phyloP scores from a whole-genome alignment of 2,888 invertebrate genomes.

The Lepas anatifera region DNA sequence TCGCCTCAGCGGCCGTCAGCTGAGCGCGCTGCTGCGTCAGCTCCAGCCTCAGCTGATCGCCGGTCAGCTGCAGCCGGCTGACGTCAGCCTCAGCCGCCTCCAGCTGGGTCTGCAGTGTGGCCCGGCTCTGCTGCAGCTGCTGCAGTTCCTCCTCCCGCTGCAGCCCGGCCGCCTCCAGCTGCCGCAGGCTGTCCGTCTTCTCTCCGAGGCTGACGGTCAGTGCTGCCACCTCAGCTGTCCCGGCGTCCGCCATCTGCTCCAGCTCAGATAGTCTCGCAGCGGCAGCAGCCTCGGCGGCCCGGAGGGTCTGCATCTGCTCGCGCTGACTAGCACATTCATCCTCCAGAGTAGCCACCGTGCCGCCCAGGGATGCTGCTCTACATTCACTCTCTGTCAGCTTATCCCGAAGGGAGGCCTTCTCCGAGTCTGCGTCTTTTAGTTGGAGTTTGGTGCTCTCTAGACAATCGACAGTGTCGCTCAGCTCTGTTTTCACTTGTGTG shows the following conservation, averaged over 20 bases:
- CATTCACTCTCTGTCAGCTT: too few relatives aligned
- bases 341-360: too few relatives aligned
- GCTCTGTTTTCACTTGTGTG: too few relatives aligned
- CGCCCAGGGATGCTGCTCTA: too few relatives aligned
- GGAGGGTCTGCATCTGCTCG: too few relatives aligned
- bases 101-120: not conserved
- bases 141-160: not conserved
- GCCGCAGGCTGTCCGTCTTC: not conserved
- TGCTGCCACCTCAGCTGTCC: not conserved
- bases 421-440: too few relatives aligned
- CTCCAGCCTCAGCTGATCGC: not conserved
- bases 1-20: not conserved
- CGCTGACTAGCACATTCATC: too few relatives aligned
- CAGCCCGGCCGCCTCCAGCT: not conserved
- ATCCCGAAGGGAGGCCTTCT: too few relatives aligned
- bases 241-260: not conserved
- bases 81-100: not conserved
- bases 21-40: not conserved
- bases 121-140: not conserved
- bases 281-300: not conserved
- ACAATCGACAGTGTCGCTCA: too few relatives aligned
- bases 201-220: not conserved
- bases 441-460: too few relatives aligned
- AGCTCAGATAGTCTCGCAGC: not conserved
- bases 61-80: not conserved